Evolutionary conservation across 2,113 vertebrate genomes (phyloP), one percentile per base, ranked within the genome.

Genomic region (Amphiprion ocellaris): DNA sequence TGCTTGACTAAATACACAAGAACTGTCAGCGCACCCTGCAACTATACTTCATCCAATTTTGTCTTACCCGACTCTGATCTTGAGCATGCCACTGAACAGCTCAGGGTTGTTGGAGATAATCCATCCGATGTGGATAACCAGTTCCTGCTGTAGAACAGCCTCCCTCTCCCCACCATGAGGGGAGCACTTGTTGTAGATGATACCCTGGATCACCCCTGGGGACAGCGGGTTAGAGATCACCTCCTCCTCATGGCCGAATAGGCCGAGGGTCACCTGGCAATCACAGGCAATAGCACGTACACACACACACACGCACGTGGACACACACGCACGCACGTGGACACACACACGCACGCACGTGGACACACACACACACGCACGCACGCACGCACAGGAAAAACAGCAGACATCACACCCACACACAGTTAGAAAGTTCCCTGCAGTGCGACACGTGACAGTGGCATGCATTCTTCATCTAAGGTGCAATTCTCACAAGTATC

Each of bases 171-270:
- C 91, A 0, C 91, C 98, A 0, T 94, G 93, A 4, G 95, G 94
- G 30, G 90, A 92, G 87, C 97, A 98, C 88, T 96, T 98, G 79
- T 94, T 95, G 91, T 99, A 99, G 88, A 99, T 96, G 64, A 99
- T 98, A 87, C 96, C 94, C 91, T 99, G 97, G 93, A 99, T 99
- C 80, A 97, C 97, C 59, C 90, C 94, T 0, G 98, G 98, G 44
- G 98, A 99, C 83, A 99, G 94, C 0, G 98, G 98, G 91, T 99
- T 99, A 62, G 98, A 98, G 93, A 99, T 99, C 92, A 99, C 97
- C 41, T 92, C 97, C 92, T 99, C 98, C 72, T 99, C 96, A 3
- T 97, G 98, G 21, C 97, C 98, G 72, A 99, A 99, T 21, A 97
- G 92, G 53, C 98, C 98, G 39, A 99, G 95, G 11, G 98, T 99